Percentiles rank a stretch among this genome's conserved stretches.
Conservation (phyloP, 2,797 vertebrate genomes). For the Percopsis omiscomaycus region DNA sequence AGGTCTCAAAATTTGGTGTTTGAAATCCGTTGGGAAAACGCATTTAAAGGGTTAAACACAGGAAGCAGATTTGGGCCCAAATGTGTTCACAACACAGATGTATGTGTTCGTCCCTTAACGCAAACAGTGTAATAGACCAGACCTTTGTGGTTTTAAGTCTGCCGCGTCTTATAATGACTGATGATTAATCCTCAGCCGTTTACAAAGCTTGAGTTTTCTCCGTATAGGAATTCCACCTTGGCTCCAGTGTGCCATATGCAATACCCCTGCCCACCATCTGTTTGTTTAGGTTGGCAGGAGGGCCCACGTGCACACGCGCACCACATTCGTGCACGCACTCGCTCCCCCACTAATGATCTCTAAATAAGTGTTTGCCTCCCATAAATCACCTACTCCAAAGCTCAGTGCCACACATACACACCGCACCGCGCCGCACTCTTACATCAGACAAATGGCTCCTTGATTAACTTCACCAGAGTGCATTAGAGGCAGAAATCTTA, state of each 20-base stretch:
- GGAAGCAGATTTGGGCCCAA: constrained; percentile 44
- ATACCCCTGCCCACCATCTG: constrained; percentile 27
- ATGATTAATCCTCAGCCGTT: constrained; percentile 54
- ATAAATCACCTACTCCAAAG: constrained; percentile 65
- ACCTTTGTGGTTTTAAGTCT: constrained; percentile 49
- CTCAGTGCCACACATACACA: constrained; percentile 45
- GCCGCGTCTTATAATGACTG: constrained; percentile 49
- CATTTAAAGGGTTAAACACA: constrained; percentile 44
- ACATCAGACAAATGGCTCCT: constrained; percentile 56
- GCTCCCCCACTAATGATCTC: constrained; percentile 42
- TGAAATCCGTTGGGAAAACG: constrained; percentile 32
- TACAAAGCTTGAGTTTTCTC: constrained; percentile 41
- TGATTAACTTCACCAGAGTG: constrained; percentile 67
- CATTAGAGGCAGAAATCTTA: constrained; percentile 52
- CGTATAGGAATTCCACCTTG: constrained; percentile 41
- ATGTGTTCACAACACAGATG: constrained; percentile 26
- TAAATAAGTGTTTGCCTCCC: constrained; percentile 60
- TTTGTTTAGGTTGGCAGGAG: constrained; percentile 67
- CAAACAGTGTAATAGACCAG: constrained; percentile 49
- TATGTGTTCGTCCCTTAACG: constrained; percentile 61
- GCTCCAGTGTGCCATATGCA: constrained; percentile 38
- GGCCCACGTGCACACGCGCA: constrained; percentile 19
- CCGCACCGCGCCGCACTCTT: constrained; percentile 41
- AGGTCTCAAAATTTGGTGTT: constrained; percentile 8
- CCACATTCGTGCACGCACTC: constrained; percentile 13